Conservation (phyloP, 30 jellyfish, hydroid and myxozoan genomes). For the Chrysaora quinquecirrha region DNA sequence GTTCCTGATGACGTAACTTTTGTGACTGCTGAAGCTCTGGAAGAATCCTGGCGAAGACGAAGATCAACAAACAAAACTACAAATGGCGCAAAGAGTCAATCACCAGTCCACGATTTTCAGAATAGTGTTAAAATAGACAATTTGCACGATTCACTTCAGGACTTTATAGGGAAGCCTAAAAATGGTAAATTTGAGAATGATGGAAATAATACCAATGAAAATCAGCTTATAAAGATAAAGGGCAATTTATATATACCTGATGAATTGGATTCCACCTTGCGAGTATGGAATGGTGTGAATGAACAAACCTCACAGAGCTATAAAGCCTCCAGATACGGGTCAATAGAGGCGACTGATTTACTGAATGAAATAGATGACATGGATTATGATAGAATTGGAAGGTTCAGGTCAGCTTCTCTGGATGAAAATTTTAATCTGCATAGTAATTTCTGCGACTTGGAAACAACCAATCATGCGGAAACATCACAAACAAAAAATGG, state of each 20-base stretch:
- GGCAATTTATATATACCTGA: too few species aligned
- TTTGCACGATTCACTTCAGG: too few species aligned
- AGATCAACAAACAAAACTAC: not conserved
- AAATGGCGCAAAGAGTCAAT: too few species aligned
- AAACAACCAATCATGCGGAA: not conserved
- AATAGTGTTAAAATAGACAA: too few species aligned
- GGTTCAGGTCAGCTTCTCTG: not conserved
- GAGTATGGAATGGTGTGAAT: too few species aligned
- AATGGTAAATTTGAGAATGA: not conserved
- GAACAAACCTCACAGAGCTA: too few species aligned
- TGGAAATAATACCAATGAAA: not conserved
- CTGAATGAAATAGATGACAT: not conserved
- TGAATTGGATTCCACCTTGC: too few species aligned
- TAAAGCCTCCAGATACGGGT: not conserved
- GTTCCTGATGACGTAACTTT: constrained; percentile 56
- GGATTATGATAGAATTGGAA: not conserved
- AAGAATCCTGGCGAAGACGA: constrained; percentile 2
- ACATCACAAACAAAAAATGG: too few species aligned
- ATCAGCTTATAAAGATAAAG: too few species aligned
- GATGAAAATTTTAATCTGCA: not conserved
- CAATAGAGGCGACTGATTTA: not conserved
- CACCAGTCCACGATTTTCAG: too few species aligned
- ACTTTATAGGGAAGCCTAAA: not conserved
- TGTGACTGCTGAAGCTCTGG: constrained; percentile 46
- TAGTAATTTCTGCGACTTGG: not conserved